These are phyloP conservation scores for Anthrax anthrax DNA, from an alignment of 2,888 invertebrate species.

Conservation along the genomic window DNA sequence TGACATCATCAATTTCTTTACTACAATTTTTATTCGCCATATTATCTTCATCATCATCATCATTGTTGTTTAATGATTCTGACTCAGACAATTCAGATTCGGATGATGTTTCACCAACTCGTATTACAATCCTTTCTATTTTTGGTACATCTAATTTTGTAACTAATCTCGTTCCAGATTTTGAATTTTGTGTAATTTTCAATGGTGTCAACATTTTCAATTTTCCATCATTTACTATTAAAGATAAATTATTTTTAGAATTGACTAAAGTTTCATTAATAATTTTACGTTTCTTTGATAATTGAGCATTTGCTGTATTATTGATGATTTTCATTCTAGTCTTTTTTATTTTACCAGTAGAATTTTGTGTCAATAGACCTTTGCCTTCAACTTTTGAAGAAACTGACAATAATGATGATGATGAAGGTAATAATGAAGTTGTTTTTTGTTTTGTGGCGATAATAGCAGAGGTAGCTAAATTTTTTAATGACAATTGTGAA, in stretches of 20 bases:
- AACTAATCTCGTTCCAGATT: conserved; percentile 19
- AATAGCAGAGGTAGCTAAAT: no score
- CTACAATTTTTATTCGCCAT: conserved; percentile 1
- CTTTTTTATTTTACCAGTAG: background rate
- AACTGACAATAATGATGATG: no score
- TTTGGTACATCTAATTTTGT: conserved; percentile 21
- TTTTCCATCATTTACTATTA: no score
- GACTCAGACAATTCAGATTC: conserved; percentile 15
- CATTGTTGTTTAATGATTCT: conserved; percentile 15
- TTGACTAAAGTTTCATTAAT: no score
- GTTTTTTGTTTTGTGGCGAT: no score
- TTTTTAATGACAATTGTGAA: no score
- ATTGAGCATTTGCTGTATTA: background rate
- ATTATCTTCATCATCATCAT: background rate
- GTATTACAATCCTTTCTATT: conserved; percentile 24
- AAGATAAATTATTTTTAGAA: no score
- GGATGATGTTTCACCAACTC: conserved; percentile 12
- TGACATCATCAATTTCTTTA: conserved; percentile 2
- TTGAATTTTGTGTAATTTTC: background rate
- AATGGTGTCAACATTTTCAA: no score
- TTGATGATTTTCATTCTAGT: background rate
- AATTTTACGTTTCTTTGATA: background rate
- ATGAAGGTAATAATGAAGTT: no score
- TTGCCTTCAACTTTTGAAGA: no score
- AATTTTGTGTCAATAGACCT: no score